These are phyloP conservation scores for Carassius gibelio DNA, from an alignment of 2,113 vertebrate genomes.

Conservation along the genomic window DNA sequence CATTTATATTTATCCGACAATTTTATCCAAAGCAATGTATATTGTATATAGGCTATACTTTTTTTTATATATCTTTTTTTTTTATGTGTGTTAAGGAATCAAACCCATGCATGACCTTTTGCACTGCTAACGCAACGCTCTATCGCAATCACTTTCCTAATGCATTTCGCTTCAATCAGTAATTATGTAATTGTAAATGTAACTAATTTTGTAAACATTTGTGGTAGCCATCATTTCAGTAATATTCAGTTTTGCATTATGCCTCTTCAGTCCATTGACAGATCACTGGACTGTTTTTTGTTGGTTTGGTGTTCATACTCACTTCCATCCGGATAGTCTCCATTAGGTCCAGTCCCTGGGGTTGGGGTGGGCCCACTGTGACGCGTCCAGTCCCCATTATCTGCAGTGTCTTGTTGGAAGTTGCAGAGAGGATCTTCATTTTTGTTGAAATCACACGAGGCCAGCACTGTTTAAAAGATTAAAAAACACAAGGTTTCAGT, in stretches of 20 bases:
- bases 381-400: constrained; percentile 74
- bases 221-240: not conserved
- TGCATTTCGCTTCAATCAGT: too few species aligned
- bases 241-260: not conserved
- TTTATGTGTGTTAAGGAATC: too few species aligned
- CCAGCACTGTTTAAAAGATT: constrained; percentile 51
- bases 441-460: constrained; percentile 77
- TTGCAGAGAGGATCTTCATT: constrained; percentile 72
- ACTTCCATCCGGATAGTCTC: constrained; percentile 82
- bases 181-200: too few species aligned
- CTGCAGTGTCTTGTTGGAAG: constrained; percentile 69
- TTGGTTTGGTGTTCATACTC: constrained; percentile 47
- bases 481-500: not conserved
- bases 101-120: too few species aligned
- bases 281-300: too few species aligned
- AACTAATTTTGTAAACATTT: not conserved
- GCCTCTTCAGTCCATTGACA: not conserved
- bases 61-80: too few species aligned
- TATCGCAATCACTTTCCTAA: too few species aligned
- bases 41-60: too few species aligned
- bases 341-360: constrained; percentile 64
- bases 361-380: constrained; percentile 64
- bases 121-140: too few species aligned
- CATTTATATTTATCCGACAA: too few species aligned
- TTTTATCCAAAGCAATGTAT: too few species aligned